These are phyloP conservation scores for Dolichotis patagonum DNA, from an alignment of 2,113 vertebrate species.

Conservation along the genomic window DNA sequence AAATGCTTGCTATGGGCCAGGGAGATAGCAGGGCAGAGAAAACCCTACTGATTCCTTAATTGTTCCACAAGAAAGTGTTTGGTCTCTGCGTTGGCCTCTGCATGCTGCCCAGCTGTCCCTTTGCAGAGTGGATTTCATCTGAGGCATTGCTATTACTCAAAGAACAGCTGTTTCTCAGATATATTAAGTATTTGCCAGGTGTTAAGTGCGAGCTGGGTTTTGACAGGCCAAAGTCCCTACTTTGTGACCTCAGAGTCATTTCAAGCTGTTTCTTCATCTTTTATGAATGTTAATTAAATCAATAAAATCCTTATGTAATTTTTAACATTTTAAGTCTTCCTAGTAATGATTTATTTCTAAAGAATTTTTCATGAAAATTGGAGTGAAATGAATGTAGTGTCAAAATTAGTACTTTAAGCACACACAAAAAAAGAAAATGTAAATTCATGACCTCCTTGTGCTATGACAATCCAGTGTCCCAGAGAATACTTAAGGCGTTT, in stretches of 20 bases:
- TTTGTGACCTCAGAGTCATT: conserved; percentile 48
- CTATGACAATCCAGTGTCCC: background rate
- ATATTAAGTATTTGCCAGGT: background rate
- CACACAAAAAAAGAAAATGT: conserved; percentile 15
- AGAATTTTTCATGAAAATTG: conserved; percentile 44
- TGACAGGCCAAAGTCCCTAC: conserved; percentile 31
- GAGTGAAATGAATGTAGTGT: conserved; percentile 26
- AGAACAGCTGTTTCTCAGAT: background rate
- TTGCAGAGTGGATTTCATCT: background rate
- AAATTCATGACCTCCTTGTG: background rate
- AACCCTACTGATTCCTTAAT: background rate
- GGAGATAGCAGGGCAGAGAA: background rate
- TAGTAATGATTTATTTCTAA: conserved; percentile 21
- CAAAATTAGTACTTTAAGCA: conserved; percentile 53
- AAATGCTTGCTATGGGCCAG: background rate
- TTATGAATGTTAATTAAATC: conserved; percentile 35
- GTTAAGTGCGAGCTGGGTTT: background rate
- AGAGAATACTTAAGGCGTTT: background rate
- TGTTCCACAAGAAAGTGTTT: too few relatives aligned
- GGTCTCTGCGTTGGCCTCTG: fast-evolving
- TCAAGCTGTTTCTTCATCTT: conserved; percentile 17
- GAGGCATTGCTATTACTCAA: background rate
- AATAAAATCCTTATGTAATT: conserved; percentile 24
- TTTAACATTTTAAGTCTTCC: conserved; percentile 39
- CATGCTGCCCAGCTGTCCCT: background rate